These are phyloP conservation scores for Acanthopleura granulata DNA, from an alignment of 2,888 invertebrate genomes.

Conservation along the genomic window DNA sequence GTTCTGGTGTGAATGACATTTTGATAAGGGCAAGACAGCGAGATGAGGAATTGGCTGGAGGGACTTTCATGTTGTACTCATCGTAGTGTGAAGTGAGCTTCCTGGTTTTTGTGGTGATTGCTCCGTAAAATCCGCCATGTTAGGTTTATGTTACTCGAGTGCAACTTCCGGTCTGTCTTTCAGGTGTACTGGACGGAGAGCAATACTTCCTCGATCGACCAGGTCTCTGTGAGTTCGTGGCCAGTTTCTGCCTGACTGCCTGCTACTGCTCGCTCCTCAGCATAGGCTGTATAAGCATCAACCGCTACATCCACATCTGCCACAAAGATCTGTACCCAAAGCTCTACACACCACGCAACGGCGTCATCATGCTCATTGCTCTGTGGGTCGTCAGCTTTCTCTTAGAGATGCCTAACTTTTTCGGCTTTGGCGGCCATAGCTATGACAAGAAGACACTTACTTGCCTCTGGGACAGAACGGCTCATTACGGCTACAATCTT, in stretches of 20 bases:
- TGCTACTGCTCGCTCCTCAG: constrained; percentile 39
- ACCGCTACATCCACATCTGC: constrained; percentile 35
- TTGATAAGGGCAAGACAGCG: too few species aligned
- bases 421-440: constrained; percentile 40
- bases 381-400: constrained; percentile 39
- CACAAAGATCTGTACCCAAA: constrained; percentile 27
- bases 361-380: constrained; percentile 27
- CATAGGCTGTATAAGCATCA: constrained; percentile 35
- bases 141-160: too few species aligned
- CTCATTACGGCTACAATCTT: constrained; percentile 34
- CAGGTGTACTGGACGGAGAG: constrained; percentile 34
- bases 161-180: background rate
- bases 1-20: too few species aligned
- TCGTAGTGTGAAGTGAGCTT: too few species aligned
- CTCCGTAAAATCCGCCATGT: too few species aligned
- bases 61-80: too few species aligned
- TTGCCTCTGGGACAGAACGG: constrained; percentile 39
- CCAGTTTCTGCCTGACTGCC: constrained; percentile 33
- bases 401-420: constrained; percentile 33
- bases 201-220: constrained; percentile 29
- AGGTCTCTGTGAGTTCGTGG: constrained; percentile 35
- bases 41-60: too few species aligned
- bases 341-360: constrained; percentile 30
- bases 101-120: too few species aligned
- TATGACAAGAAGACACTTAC: constrained; percentile 39